phyloP scores from a whole-genome alignment of 2,113 vertebrate genomes.

The Malurus cyaneus region DNA sequence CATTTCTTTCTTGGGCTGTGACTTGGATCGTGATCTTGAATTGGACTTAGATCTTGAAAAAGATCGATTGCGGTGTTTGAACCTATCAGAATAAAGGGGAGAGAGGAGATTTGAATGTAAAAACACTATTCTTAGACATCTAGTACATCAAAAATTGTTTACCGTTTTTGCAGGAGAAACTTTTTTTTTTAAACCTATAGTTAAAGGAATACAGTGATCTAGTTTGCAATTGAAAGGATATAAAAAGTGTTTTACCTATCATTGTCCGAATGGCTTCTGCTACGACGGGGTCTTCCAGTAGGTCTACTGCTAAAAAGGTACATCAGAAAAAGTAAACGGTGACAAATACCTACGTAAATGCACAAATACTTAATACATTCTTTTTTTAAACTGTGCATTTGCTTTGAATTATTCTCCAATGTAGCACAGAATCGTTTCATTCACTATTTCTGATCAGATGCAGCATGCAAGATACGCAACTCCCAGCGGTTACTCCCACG shows the following conservation, averaged over 20 bases:
- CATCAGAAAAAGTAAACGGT: constrained; percentile 71
- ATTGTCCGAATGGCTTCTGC: constrained; percentile 92
- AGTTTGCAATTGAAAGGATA: constrained; percentile 58
- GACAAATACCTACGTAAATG: constrained; percentile 47
- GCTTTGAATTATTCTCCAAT: constrained; percentile 24
- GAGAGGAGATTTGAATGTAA: constrained; percentile 80
- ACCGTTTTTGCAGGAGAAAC: constrained; percentile 73
- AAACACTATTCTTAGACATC: constrained; percentile 73
- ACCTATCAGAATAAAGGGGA: constrained; percentile 82
- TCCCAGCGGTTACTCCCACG: constrained; percentile 12
- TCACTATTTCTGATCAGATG: background rate
- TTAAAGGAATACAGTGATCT: constrained; percentile 70
- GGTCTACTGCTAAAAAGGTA: constrained; percentile 83
- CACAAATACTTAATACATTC: background rate
- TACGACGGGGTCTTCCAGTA: constrained; percentile 85
- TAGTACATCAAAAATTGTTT: constrained; percentile 66
- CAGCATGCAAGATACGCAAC: constrained; percentile 24
- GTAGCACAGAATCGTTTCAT: constrained; percentile 32
- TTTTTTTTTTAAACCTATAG: constrained; percentile 72
- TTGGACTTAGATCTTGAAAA: constrained; percentile 87
- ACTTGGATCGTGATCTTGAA: constrained; percentile 86
- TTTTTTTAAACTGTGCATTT: constrained; percentile 20
- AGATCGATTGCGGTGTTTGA: constrained; percentile 88
- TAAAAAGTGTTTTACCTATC: constrained; percentile 82
- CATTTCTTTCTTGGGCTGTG: constrained; percentile 85